Evolutionary conservation across 2,797 vertebrate genomes (phyloP), one percentile per base, ranked within the genome.

Genomic region (Silurus lanzhouensis): DNA sequence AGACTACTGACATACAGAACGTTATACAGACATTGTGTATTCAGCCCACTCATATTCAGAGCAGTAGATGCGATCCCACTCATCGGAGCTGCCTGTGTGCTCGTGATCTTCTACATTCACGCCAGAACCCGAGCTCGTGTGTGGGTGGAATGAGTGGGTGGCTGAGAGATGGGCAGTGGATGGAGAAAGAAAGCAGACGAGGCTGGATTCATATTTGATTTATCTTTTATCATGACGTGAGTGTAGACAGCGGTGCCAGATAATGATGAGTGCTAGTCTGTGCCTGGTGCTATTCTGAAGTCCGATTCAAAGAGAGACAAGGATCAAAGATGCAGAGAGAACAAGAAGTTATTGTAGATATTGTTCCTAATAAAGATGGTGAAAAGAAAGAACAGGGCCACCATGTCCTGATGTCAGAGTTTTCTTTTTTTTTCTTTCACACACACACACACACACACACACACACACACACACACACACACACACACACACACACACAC

Each of bases 61-160:
- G 76, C 60, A 82, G 31, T 64, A 77, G 82, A 87, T 58, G 22
- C 44, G 61, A 71, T 86, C 88, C 90, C 84, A 88, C 85, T 85
- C 85, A 64, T 79, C 6, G 46, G 52, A 12, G 78, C 2, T 38
- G 78, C 27, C 68, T 67, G 88, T 83, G 78, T 83, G 57, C 22
- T 86, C 75, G 82, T 87, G 82, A 89, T 83, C 57, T 52, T 64
- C 85, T 27, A 6, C 13, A 22, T 83, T 90, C 82, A 82, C 79
- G 64, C 70, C 60, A 84, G 83, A 52, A 61, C 48, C 60, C 61
- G 82, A 60, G 81, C 81, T 88, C 83, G 83, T 85, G 82, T 55
- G 90, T 88, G 87, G 87, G 87, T 27, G 81, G 75, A 10, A 75
- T 48, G 60, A 81, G 87, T 85, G 78, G 83, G 85, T 57, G 19